Evolutionary conservation across 2,797 vertebrate species (phyloP), one percentile per base, ranked within the genome.

Genomic region (Semaprochilodus insignis): DNA sequence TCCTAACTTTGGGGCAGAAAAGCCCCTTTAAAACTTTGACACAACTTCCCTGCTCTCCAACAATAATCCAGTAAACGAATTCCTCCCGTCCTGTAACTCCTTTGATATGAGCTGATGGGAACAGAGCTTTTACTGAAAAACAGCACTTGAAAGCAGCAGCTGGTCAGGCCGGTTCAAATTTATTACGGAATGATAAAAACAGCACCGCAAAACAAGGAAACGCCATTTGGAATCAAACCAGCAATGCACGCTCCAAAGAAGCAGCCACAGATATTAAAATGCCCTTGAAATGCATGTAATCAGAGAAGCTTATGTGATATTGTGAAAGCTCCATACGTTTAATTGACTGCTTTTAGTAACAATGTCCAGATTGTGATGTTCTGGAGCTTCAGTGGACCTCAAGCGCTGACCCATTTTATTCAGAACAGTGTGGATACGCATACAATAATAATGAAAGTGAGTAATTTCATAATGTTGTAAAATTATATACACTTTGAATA

Each of bases 21-120:
- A 11, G 44, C 4, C 6, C 21, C 19, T 19, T 19, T 57, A 19
- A 13, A 36, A 67, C 51, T 27, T 31, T 34, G 27, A 23, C 57
- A 59, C n/a, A 23, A 6, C 19, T 0, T 69, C 21, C 15, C 21
- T 36, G 48, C 27, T 69, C 23, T 78, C 13, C 13, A 44, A 15
- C 66, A 57, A n/a, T 62, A 34, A 62, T 72, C 48, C 17, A 62
- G 27, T 60, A 62, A 80, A 72, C 31, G 7, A 10, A 63, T 19
- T 62, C 60, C 25, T 31, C 15, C 15, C 16, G 3, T 63, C 60
- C 60, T 14, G 60, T 31, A 40, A 70, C 36, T 25, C 14, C n/a
- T 44, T 59, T 59, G 31, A 59, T 70, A 31, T 17, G 62, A 27
- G 14, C 62, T 31, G 25, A 16, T 31, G 62, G 59, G 59, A 60